These are phyloP conservation scores for Malacoraja senta DNA, from an alignment of 2,797 vertebrate species.

Conservation along the genomic window DNA sequence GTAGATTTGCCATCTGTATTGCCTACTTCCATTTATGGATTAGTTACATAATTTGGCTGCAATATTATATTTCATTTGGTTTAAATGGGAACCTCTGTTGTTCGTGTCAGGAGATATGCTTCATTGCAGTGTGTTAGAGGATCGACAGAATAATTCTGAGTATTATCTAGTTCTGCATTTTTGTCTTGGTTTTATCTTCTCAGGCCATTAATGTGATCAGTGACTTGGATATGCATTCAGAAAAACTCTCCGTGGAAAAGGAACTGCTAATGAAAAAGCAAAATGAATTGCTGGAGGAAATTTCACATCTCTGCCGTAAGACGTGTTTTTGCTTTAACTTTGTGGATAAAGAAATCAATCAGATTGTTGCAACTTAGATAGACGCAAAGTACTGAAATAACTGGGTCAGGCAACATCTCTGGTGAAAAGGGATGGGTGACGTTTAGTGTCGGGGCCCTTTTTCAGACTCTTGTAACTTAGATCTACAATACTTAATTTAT, in stretches of 20 bases:
- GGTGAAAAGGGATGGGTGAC: too few species aligned
- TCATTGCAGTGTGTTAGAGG: not conserved
- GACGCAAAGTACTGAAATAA: too few species aligned
- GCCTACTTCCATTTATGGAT: not conserved
- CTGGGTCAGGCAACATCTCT: too few species aligned
- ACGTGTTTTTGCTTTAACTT: not conserved
- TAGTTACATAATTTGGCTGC: not conserved
- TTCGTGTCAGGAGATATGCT: not conserved
- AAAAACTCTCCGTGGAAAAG: not conserved
- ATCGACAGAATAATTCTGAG: not conserved
- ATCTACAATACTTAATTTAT: not conserved
- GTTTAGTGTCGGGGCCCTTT: too few species aligned
- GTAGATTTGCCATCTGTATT: not conserved
- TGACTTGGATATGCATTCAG: conserved; percentile 8
- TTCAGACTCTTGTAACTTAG: not conserved
- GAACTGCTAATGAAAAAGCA: conserved; percentile 17
- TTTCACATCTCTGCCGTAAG: conserved; percentile 1
- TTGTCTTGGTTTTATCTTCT: conserved; percentile 16
- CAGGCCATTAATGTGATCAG: conserved; percentile 36
- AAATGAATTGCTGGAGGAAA: not conserved
- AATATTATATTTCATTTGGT: not conserved
- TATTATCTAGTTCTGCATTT: not conserved
- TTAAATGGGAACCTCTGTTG: too few species aligned
- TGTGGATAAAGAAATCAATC: not conserved
- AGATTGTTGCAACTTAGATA: not conserved